Evolutionary conservation across 2,888 invertebrate species (phyloP), one percentile per base, ranked within the genome.

Genomic region (Limulus polyphemus): DNA sequence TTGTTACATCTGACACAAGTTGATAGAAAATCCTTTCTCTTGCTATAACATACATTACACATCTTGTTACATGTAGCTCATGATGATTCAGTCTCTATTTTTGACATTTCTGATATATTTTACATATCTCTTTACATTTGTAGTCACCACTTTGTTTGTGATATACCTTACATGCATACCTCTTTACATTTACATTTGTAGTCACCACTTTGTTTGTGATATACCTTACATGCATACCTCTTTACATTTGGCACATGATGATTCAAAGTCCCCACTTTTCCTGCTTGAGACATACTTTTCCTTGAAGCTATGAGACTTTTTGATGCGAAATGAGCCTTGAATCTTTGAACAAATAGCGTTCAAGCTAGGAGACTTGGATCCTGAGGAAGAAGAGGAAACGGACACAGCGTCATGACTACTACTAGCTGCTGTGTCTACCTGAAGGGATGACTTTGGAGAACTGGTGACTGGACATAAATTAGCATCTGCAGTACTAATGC

Each of bases 301-400:
- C 11, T 16, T 11, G 11, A 17, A 16, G n/a, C 13, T 54, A 54
- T 32, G 11, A n/a, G 54, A 17, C 32, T 32, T 11, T 14, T 54
- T 54, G 13, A 61, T 62, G 46, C 65, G 59, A 51, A 65, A 65
- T 49, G 65, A 65, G 32, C 56, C 56, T n/a, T 62, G 62, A n/a
- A 65, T 13, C 49, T 62, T 65, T 11, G 16, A 16, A n/a, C 56
- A 51, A 11, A 65, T 58, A 13, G 63, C 51, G 46, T 62, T 52
- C 50, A 63, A 50, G 32, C 56, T 58, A 11, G 64, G 59, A 32
- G 58, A 32, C 49, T 63, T 63, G 47, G 58, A 58, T n/a, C 50
- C 48, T 17, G 54, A 54, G 11, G 32, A n/a, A 54, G 16, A 17
- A 54, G 32, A 32, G 32, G 32, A 32, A 32, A 32, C 7, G 32